These are phyloP conservation scores for Pharmacophagus antenor DNA, from an alignment of 2,888 invertebrate species.

Conservation along the genomic window DNA sequence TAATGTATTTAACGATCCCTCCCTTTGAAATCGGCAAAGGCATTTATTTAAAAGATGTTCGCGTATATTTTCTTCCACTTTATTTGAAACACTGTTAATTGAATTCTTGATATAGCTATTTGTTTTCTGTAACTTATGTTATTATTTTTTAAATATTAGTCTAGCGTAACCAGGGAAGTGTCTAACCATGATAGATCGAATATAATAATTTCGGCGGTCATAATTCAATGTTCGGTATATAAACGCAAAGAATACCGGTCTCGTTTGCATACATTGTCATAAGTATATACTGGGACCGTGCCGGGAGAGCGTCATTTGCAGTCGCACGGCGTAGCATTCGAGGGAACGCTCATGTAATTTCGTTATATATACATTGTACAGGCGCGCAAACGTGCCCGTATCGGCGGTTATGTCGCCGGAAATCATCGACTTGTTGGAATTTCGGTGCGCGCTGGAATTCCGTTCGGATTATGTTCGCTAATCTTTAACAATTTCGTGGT, in stretches of 20 bases:
- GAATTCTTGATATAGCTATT: slow-evolving; percentile 17
- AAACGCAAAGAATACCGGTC: slow-evolving; percentile 21
- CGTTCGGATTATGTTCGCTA: not conserved
- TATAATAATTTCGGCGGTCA: slow-evolving; percentile 7
- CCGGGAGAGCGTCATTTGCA: slow-evolving; percentile 27
- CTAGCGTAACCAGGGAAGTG: not conserved
- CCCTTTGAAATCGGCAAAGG: slow-evolving; percentile 31
- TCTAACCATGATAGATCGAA: not conserved
- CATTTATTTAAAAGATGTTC: slow-evolving; percentile 26
- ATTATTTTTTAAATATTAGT: too few species aligned
- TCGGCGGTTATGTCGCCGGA: slow-evolving; percentile 29
- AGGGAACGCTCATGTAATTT: slow-evolving; percentile 27
- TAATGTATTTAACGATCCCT: slow-evolving; percentile 31
- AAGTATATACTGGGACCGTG: slow-evolving; percentile 11
- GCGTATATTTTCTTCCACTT: slow-evolving; percentile 27
- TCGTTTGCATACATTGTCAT: slow-evolving; percentile 29
- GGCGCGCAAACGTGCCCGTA: slow-evolving; percentile 9
- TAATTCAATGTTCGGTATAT: slow-evolving; percentile 18
- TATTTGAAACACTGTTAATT: slow-evolving; percentile 28
- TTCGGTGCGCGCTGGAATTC: slow-evolving; percentile 12
- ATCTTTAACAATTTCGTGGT: not conserved
- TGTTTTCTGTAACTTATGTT: not conserved
- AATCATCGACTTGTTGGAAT: slow-evolving; percentile 29
- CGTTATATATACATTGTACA: slow-evolving; percentile 23
- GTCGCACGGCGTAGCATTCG: slow-evolving; percentile 25